Conservation (phyloP, 2,113 vertebrate genomes). For the Monopterus albus region DNA sequence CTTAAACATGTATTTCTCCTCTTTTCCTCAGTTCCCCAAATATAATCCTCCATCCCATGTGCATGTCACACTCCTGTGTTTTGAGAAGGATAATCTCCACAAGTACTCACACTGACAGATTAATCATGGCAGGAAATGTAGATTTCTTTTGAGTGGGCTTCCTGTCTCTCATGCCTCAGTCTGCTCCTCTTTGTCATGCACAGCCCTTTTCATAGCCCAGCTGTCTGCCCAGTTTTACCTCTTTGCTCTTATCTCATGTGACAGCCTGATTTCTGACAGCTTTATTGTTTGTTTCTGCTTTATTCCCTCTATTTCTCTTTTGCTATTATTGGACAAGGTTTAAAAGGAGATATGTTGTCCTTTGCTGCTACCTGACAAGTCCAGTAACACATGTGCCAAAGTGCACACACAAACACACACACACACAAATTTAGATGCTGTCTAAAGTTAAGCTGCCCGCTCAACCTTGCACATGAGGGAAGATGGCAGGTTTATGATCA, state of each 20-base stretch:
- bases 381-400: conserved; percentile 32
- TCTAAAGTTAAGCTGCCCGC: conserved; percentile 46
- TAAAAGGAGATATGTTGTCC: conserved; percentile 31
- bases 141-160: conserved; percentile 69
- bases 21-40: conserved; percentile 10
- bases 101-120: conserved; percentile 64
- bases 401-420: neutral
- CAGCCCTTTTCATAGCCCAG: conserved; percentile 4
- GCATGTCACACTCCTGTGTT: conserved; percentile 61
- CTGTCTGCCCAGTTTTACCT: conserved; percentile 16
- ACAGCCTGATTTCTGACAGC: conserved; percentile 39
- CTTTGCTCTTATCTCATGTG: conserved; percentile 26
- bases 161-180: conserved; percentile 50
- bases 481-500: conserved; percentile 54
- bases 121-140: conserved; percentile 68
- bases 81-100: conserved; percentile 62
- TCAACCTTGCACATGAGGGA: conserved; percentile 30
- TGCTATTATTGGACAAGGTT: conserved; percentile 39
- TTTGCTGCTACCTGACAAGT: conserved; percentile 25
- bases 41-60: conserved; percentile 56
- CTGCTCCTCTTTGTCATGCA: conserved; percentile 37
- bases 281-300: conserved; percentile 54
- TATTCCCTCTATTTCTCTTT: conserved; percentile 31
- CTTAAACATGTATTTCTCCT: neutral
- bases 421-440: conserved; percentile 19